Conservation (phyloP, 2,888 invertebrate genomes). For the Homarus gammarus region DNA sequence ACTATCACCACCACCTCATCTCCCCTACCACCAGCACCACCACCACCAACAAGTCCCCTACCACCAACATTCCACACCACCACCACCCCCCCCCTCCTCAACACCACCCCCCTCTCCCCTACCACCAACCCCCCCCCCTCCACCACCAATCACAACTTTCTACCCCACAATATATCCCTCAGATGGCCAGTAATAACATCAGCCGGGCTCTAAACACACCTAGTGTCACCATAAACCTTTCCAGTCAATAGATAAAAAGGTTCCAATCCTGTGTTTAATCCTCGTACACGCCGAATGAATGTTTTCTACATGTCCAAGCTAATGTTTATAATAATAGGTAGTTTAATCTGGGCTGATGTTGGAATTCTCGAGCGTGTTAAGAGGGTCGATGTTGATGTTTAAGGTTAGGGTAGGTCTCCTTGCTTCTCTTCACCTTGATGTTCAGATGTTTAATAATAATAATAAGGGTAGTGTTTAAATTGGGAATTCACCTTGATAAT, state of each 20-base stretch:
- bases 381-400: no score
- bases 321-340: neutral
- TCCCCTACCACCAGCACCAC: neutral
- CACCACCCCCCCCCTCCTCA: neutral
- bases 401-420: no score
- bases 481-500: no score
- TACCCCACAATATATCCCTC: neutral
- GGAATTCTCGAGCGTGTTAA: no score
- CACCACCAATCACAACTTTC: neutral
- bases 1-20: slow-evolving; percentile 11
- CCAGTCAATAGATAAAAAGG: slow-evolving; percentile 25
- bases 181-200: slow-evolving; percentile 4
- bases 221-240: slow-evolving; percentile 32
- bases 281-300: neutral
- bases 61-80: neutral
- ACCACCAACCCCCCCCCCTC: slow-evolving; percentile 14
- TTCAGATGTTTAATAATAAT: no score
- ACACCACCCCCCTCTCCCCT: neutral
- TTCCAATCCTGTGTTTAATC: slow-evolving; percentile 32
- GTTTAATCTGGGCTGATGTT: slow-evolving; percentile 14
- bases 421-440: no score
- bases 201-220: slow-evolving; percentile 4
- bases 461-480: no score
- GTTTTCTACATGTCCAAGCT: neutral
- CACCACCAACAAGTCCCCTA: neutral